Conservation (phyloP, 2,888 invertebrate species). For the Coleophora deauratella region DNA sequence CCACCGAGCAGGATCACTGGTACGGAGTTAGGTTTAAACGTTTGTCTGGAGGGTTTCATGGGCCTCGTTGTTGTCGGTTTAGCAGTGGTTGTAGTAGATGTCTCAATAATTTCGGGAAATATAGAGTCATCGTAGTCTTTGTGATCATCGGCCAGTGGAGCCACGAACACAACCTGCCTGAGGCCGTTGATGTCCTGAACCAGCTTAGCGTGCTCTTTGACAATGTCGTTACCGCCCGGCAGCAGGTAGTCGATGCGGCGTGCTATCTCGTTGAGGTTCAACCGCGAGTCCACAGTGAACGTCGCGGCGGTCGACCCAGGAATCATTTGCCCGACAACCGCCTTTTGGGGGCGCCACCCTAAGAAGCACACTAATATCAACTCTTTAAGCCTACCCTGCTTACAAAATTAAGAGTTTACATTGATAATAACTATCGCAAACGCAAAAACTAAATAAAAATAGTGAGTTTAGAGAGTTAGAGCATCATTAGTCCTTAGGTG, state of each 20-base stretch:
- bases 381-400: no score
- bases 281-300: conserved; percentile 14
- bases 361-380: conserved; percentile 4
- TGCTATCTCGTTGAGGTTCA: conserved; percentile 25
- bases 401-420: background rate
- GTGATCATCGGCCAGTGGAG: conserved; percentile 42
- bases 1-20: conserved; percentile 53
- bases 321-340: conserved; percentile 6
- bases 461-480: no score
- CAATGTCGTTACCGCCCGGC: conserved; percentile 40
- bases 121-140: conserved; percentile 61
- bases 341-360: conserved; percentile 20
- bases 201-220: conserved; percentile 61
- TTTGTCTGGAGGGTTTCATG: conserved; percentile 6
- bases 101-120: conserved; percentile 56
- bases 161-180: conserved; percentile 46
- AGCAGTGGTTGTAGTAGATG: conserved; percentile 33
- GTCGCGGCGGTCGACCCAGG: conserved; percentile 10
- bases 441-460: no score
- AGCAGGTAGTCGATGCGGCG: conserved; percentile 31
- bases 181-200: conserved; percentile 64
- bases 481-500: no score
- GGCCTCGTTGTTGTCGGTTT: conserved; percentile 19
- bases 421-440: background rate
- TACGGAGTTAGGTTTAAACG: conserved; percentile 27